Percentiles rank a stretch among this genome's conserved stretches.
phyloP scores from a whole-genome alignment of 2,797 vertebrate genomes.

The Geotrypetes seraphini region DNA sequence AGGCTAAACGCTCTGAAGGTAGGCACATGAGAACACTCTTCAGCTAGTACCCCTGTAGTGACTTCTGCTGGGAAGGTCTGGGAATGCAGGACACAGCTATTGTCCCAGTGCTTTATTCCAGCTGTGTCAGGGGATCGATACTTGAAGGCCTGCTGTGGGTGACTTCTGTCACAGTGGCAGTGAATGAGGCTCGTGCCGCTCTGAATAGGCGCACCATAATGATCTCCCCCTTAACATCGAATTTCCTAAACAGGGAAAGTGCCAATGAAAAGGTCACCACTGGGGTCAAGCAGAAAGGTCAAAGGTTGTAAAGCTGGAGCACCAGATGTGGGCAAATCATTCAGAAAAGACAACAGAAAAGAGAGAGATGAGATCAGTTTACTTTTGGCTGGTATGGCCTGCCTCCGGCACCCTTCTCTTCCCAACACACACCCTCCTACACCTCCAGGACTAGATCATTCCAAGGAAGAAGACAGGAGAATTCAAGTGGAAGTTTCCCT shows the following conservation, averaged over 20 bases:
- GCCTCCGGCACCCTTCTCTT: neutral
- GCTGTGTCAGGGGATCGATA: too few relatives aligned
- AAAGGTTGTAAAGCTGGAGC: neutral
- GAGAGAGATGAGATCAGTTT: too few relatives aligned
- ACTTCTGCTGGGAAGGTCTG: neutral
- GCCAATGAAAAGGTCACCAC: slow-evolving; percentile 1
- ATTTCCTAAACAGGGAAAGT: neutral
- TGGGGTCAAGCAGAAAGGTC: slow-evolving; percentile 8
- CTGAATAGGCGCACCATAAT: neutral
- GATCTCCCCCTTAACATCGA: neutral
- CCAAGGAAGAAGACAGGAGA: too few relatives aligned
- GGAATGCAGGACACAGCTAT: neutral
- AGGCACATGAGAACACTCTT: neutral
- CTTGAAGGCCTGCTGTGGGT: too few relatives aligned
- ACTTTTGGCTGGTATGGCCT: too few relatives aligned
- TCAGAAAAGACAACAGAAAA: neutral
- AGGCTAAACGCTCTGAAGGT: neutral
- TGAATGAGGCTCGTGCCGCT: neutral
- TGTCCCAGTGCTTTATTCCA: too few relatives aligned
- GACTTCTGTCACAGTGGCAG: too few relatives aligned
- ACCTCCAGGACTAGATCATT: neutral
- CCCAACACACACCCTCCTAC: too few relatives aligned
- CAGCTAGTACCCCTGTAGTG: neutral
- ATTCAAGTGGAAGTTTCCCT: too few relatives aligned
- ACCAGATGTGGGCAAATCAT: slow-evolving; percentile 4